Evolutionary conservation across 2,113 vertebrate genomes (phyloP), one percentile per base, ranked within the genome.

Genomic region (Ivindomyrus marchei): DNA sequence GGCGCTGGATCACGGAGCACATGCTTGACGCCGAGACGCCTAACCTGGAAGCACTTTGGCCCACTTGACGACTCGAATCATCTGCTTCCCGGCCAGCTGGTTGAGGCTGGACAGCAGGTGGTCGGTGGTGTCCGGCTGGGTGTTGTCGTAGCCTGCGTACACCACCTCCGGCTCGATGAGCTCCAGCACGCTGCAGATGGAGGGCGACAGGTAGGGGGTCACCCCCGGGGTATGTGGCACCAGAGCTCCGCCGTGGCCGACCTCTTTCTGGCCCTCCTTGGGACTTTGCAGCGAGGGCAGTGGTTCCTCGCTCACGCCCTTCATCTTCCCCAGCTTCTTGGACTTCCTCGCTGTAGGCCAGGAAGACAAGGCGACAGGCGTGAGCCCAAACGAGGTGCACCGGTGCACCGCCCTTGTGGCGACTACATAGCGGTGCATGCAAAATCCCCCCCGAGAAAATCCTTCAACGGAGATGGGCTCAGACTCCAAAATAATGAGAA

Each of bases 11-110:
- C 62, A 27, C 62, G 9, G 62, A 4, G 62, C 62, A 27, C 10
- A 36, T 39, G 70, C 70, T 36, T 17, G 13, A 36, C 0, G 31
- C 1, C 31, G 4, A 36, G 27, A 77, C 3, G 36, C 92, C 95
- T 91, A 96, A 99, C 99, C 99, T 99, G 99, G 99, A 97, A 99
- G 97, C 96, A 99, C 97, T 97, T 99, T 99, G 94, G 99, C 99
- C 99, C 99, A 99, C 95, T 99, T 99, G 93, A 99, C 99, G 91
- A 99, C 97, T 90, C 98, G 97, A 86, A 99, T 97, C 98, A 99
- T 99, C 97, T 99, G 99, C 93, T 99, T 99, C 92, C 98, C 99
- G 0, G 98, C 98, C 91, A 99, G 94, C 94, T 97, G 97, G 96
- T 99, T 99, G 92, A 99, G 95, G 88, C 98, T 99, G 94, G 98